Base-by-base conservation (phyloP, 2,888 invertebrate genomes). In the Incurvaria masculella region DNA sequence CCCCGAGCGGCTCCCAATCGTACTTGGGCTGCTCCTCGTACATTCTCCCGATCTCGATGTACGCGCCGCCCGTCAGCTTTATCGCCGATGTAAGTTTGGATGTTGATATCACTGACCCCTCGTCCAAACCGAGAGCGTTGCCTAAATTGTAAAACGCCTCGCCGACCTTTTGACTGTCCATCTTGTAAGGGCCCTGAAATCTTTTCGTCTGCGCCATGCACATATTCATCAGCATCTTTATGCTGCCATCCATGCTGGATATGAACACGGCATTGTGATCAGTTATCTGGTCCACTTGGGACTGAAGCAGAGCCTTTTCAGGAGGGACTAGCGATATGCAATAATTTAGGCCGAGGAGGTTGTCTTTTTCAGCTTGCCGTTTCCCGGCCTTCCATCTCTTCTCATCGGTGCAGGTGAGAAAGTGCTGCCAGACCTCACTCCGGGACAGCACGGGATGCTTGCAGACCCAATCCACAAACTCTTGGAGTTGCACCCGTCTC, bases 321-420 rank as follows among this genome's bases (percentile, higher is more conserved):
- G 96, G 94, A 52, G 92, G 89, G 56, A 89, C 86, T 59, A 98
- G 82, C 51, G 92, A 89, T 68, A 92, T 84, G 72, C 97, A 97
- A 69, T 94, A 95, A 70, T 89, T 92, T 21, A 92, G 89, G 6
- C 95, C 95, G 56, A 91, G 80, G 53, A 94, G 83, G 59, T 92
- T 89, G 68, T 99, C 98, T 61, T 89, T 91, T 70, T 99, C 98
- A 1, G 98, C 97, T 68, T 87, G 88, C 53, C 98, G 80, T 71
- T 98, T 98, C 3, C 98, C 98, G 44, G 85, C 85, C 74, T 99
- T 99, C 98, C 98, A 99, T 57, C 90, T 86, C 68, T 96, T 97
- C 60, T 96, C 97, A 73, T 98, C 97, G 6, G 94, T 96, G 65
- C 97, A 97, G 2, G 94, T 94, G 45, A 99, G 84, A 68, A 99